These are phyloP conservation scores for Cantharis rustica DNA, from an alignment of 2,888 invertebrate species.

Conservation along the genomic window DNA sequence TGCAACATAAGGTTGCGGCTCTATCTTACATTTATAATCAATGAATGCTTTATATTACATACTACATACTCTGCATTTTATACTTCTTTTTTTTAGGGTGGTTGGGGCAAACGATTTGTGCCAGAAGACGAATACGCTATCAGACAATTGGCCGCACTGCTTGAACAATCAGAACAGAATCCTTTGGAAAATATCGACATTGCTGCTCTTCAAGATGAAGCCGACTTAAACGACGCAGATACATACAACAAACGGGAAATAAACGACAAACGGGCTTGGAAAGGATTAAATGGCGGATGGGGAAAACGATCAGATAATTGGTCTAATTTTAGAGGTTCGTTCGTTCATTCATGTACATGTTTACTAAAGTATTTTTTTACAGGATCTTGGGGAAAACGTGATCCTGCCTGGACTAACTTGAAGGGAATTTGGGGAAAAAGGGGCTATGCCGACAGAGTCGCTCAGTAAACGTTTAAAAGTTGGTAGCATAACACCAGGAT, in stretches of 20 bases:
- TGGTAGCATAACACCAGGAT: constrained; percentile 20
- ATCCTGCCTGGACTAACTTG: constrained; percentile 79
- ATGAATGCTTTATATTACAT: not conserved
- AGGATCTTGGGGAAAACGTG: constrained; percentile 79
- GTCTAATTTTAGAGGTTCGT: constrained; percentile 62
- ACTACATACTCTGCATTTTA: too few relatives aligned
- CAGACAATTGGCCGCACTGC: constrained; percentile 45
- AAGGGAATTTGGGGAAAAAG: constrained; percentile 83
- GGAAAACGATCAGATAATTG: constrained; percentile 70
- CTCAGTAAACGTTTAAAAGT: constrained; percentile 39
- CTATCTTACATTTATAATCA: too few relatives aligned
- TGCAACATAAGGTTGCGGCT: too few relatives aligned
- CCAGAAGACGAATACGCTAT: constrained; percentile 48
- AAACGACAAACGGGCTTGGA: constrained; percentile 70
- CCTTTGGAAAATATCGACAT: constrained; percentile 39
- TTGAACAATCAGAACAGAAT: constrained; percentile 41
- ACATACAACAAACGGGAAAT: too few relatives aligned
- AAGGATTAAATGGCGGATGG: constrained; percentile 72
- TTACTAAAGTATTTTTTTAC: constrained; percentile 30
- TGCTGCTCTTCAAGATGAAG: constrained; percentile 36
- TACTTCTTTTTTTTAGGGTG: constrained; percentile 49
- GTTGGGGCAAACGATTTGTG: constrained; percentile 55
- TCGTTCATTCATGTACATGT: not conserved
- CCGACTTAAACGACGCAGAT: constrained; percentile 42
- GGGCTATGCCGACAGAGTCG: constrained; percentile 46